Conservation (phyloP, 2,113 vertebrate genomes). For the Nothoprocta pentlandii region DNA sequence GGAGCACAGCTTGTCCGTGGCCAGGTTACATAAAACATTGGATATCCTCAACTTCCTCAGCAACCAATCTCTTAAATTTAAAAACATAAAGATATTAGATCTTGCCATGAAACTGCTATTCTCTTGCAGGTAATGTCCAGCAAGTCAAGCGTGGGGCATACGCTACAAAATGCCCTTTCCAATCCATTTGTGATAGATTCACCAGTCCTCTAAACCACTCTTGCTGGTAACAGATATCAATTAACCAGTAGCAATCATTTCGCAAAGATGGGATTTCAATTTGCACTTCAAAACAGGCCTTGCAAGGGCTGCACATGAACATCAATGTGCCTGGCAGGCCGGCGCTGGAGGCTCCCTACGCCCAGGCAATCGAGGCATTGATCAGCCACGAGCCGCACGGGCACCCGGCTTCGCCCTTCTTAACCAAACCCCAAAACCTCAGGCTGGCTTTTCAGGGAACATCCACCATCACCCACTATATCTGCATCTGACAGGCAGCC, state of each 20-base stretch:
- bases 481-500: not conserved
- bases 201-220: not conserved
- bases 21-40: not conserved
- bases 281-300: constrained; percentile 38
- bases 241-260: constrained; percentile 21
- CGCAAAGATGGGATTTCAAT: constrained; percentile 42
- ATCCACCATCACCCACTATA: not conserved
- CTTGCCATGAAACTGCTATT: not conserved
- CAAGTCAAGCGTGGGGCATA: not conserved
- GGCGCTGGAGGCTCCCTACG: not conserved
- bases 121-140: not conserved
- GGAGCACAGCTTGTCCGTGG: not conserved
- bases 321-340: not conserved
- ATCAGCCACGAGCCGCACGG: not conserved
- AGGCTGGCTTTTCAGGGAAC: not conserved
- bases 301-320: not conserved
- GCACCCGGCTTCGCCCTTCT: not conserved
- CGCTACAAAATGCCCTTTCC: not conserved
- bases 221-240: constrained; percentile 2
- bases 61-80: not conserved
- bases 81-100: not conserved
- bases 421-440: not conserved
- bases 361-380: not conserved
- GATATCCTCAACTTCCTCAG: not conserved
- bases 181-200: not conserved